phyloP scores from a whole-genome alignment of 2,888 invertebrate genomes.

The Trissolcus japonicus region DNA sequence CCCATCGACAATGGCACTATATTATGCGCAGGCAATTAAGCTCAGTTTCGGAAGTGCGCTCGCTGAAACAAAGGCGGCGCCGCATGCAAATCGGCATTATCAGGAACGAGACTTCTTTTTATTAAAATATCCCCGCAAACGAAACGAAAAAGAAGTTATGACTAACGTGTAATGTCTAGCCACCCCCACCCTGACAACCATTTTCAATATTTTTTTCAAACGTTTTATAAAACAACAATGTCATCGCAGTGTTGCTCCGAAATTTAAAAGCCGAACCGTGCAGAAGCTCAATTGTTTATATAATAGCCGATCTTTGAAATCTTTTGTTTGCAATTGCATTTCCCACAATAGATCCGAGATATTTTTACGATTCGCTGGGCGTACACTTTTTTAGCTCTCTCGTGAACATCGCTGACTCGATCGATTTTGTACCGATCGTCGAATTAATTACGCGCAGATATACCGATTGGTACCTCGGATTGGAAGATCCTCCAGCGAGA shows the following conservation, averaged over 20 bases:
- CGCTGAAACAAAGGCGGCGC: constrained; percentile 63
- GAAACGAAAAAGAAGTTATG: constrained; percentile 62
- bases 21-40: constrained; percentile 66
- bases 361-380: constrained; percentile 26
- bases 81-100: constrained; percentile 70
- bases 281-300: neutral
- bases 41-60: constrained; percentile 62
- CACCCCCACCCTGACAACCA: constrained; percentile 12
- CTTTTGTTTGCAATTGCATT: constrained; percentile 3
- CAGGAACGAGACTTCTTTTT: constrained; percentile 54
- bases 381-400: constrained; percentile 27
- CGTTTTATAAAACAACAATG: constrained; percentile 66
- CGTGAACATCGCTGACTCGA: constrained; percentile 43
- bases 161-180: constrained; percentile 72
- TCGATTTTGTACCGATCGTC: constrained; percentile 61
- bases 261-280: constrained; percentile 23
- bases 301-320: neutral
- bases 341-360: constrained; percentile 15
- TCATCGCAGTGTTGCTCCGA: constrained; percentile 49
- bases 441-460: constrained; percentile 62
- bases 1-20: constrained; percentile 64
- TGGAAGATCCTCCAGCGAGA: constrained; percentile 61
- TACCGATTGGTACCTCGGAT: constrained; percentile 63
- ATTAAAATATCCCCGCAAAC: constrained; percentile 27
- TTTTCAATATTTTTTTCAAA: no score